These are phyloP conservation scores for Hyles euphorbiae DNA, from an alignment of 1,140 invertebrate species.

Conservation along the genomic window DNA sequence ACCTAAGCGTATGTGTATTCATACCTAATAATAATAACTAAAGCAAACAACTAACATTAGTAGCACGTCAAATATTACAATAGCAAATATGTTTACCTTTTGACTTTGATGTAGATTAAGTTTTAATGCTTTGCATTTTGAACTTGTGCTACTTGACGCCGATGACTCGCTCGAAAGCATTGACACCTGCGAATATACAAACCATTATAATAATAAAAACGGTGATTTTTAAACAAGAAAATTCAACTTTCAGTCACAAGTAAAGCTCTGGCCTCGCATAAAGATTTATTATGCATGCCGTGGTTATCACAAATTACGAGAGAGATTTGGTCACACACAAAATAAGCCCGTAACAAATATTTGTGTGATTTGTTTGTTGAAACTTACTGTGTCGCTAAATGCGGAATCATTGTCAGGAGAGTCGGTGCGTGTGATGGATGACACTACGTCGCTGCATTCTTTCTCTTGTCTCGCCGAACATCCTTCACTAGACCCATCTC, in stretches of 20 bases:
- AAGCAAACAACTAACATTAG: no score
- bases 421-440: slow-evolving; percentile 80
- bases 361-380: no score
- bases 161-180: slow-evolving; percentile 93
- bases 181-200: slow-evolving; percentile 77
- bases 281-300: no score
- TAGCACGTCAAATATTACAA: background rate
- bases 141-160: slow-evolving; percentile 80
- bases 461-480: slow-evolving; percentile 41
- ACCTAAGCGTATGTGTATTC: no score
- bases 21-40: no score
- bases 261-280: no score
- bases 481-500: slow-evolving; percentile 30
- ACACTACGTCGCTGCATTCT: slow-evolving; percentile 38
- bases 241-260: no score
- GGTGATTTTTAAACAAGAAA: no score
- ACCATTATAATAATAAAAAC: no score
- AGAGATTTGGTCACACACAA: no score
- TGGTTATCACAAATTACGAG: no score
- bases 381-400: slow-evolving; percentile 93
- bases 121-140: slow-evolving; percentile 60
- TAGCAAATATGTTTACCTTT: slow-evolving; percentile 34
- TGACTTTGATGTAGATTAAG: slow-evolving; percentile 50
- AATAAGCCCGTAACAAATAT: no score
- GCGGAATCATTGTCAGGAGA: slow-evolving; percentile 98